Base-by-base conservation (phyloP, 2,888 invertebrate genomes). In the Craniophora ligustri region DNA sequence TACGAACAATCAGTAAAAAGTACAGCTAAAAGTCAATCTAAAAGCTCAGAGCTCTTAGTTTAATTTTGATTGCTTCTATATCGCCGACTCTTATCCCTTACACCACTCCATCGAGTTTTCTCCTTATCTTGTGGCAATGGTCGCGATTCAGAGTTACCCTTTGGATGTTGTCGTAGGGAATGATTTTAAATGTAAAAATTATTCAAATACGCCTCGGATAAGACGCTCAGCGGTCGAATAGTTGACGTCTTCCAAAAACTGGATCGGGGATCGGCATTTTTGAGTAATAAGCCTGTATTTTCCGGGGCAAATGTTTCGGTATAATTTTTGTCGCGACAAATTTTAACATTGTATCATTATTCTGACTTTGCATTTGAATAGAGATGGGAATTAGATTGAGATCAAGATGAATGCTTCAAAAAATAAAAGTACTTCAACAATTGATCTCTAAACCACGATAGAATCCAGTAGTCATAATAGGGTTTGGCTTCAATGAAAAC, bases 161-260 rank as follows among this genome's bases (percentile, higher is more conserved):
- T 93, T 92, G 91, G 92, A 92, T 91, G 91, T 90, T 87, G 91
- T 90, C 91, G 87, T 88, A 85, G 87, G 89, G 88, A 92, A 92
- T 92, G 93, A 93, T 93, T 93, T 92, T 93, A 93, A 93, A 93
- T 93, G 92, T 92, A 92, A 92, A 92, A 93, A 93, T 93, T 93
- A 93, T 93, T 92, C 92, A 92, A 93, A 93, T 92, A 61, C 69
- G 58, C 53, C 72, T 68, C 75, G 91, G 90, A 89, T 89, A 89
- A 91, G 91, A 82, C 83, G 79, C 68, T 67, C 84, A 81, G 68
- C 88, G 86, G 89, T 85, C 88, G 87, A 91, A 87, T 86, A 86
- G 85, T 85, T 85, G 85, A 82, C 84, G 82, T 82, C 82, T 80
- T 76, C 78, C 75, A 72, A 79, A 75, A 79, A 82, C 77, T 74